These are phyloP conservation scores for Saccostrea glomerata DNA, from an alignment of 1,140 invertebrate species.

Conservation along the genomic window DNA sequence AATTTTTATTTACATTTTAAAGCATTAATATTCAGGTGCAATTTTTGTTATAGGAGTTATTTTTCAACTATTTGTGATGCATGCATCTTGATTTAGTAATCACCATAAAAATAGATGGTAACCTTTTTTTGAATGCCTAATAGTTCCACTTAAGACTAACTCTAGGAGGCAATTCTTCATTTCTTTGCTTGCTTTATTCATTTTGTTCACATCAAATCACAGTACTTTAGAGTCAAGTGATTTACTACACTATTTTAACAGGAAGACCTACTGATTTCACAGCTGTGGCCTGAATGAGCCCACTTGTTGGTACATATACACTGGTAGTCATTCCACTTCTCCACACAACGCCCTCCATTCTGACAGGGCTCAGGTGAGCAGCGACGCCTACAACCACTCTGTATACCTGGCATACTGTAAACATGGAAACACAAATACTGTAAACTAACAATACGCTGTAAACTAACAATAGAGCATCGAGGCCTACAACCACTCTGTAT, in stretches of 20 bases:
- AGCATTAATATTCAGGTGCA: no score
- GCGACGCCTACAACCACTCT: constrained; percentile 94
- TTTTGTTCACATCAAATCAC: background rate
- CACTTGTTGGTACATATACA: constrained; percentile 89
- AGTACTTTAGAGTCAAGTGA: no score
- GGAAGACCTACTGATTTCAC: constrained; percentile 90
- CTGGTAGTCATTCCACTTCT: constrained; percentile 94
- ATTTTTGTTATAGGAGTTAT: no score
- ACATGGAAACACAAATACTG: background rate
- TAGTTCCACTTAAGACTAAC: no score
- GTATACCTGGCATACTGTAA: constrained; percentile 80
- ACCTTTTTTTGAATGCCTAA: no score
- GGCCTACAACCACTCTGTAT: constrained; percentile 94
- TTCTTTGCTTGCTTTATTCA: background rate
- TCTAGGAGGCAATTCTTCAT: no score
- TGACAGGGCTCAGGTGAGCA: constrained; percentile 96
- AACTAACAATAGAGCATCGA: constrained; percentile 85
- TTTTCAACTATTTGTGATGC: no score
- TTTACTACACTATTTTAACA: no score
- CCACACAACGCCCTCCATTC: constrained; percentile 93
- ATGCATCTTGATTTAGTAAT: no score
- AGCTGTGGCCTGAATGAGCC: constrained; percentile 92
- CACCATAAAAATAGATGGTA: no score
- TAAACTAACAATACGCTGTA: background rate
- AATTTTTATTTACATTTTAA: no score